Base-by-base conservation (phyloP, 2,113 vertebrate genomes). In the Sceloporus tristichus region DNA sequence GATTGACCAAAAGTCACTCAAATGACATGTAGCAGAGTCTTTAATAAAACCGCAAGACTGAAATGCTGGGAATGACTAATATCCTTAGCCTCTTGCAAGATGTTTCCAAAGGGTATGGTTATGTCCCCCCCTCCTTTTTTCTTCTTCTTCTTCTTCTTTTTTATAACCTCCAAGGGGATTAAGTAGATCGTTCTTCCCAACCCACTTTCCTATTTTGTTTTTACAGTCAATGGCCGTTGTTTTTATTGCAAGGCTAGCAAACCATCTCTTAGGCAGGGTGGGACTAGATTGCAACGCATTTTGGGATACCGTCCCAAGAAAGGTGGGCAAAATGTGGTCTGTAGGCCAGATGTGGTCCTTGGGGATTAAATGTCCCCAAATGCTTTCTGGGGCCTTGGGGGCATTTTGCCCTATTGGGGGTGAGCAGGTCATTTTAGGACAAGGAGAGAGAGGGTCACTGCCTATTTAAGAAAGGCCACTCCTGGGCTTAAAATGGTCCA, bases 31-130 rank as follows among this genome's bases (percentile, higher is more conserved):
- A 70, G 0, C 5, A 38, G 71, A 4, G 23, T 89, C 84, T 0
- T 2, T 84, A 83, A 48, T 0, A 88, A 92, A 21, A 78, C 62
- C 23, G 70, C 48, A 14, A 3, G 87, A 0, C 7, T 70, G 88
- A 79, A 65, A 40, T 84, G 53, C 74, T 78, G 80, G 81, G 81
- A 84, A 84, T 88, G 81, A 27, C 29, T 34, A 40, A 38, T 74
- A 81, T 88, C 84, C 10, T 83, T 84, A 66, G 81, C 21, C 18
- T 27, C 4, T 29, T 68, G 59, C 80, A 29, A 40, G 13, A 83
- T 8, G 42, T 6, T 66, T 40, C 6, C 0, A 10, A 77, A 77
- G 18, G 74, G 8, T 66, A 66, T 21, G n/a, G 18, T 21, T 23
- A 1, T 16, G 59, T 62, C 2, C 56, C 56, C 2, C 68, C 27